Evolutionary conservation across 2,113 vertebrate species (phyloP).

Genomic region (Hydropotes inermis): DNA sequence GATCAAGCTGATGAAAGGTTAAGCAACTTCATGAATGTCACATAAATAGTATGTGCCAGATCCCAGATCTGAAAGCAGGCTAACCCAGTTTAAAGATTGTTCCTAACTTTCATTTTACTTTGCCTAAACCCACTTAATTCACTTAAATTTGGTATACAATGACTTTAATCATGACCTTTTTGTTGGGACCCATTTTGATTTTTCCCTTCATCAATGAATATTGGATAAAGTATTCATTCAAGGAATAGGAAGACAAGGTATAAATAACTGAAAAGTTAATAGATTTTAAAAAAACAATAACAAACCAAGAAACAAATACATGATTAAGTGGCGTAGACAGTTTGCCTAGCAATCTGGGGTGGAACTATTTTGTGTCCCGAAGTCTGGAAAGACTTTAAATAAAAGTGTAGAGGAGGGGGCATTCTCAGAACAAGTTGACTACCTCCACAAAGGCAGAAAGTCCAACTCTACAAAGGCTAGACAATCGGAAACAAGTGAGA

Average conservation of each 20-base stretch:
- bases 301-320: neutral
- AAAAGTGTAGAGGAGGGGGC: neutral
- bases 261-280: neutral
- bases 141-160: neutral
- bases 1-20: neutral
- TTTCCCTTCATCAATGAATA: neutral
- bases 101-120: neutral
- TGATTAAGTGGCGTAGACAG: neutral
- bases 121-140: neutral
- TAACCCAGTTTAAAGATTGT: neutral
- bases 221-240: neutral
- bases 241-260: neutral
- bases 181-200: neutral
- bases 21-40: neutral
- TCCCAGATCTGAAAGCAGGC: neutral
- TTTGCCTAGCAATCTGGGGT: neutral
- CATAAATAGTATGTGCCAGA: neutral
- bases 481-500: neutral
- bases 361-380: neutral
- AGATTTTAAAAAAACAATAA: neutral
- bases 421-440: neutral
- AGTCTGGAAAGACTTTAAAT: neutral
- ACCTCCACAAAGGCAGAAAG: neutral
- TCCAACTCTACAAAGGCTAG: neutral
- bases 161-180: conserved; percentile 2